Percentiles rank a stretch among this genome's conserved stretches.
Evolutionary conservation across 2,888 invertebrate species (phyloP).

Genomic region (Bimastos eiseni): DNA sequence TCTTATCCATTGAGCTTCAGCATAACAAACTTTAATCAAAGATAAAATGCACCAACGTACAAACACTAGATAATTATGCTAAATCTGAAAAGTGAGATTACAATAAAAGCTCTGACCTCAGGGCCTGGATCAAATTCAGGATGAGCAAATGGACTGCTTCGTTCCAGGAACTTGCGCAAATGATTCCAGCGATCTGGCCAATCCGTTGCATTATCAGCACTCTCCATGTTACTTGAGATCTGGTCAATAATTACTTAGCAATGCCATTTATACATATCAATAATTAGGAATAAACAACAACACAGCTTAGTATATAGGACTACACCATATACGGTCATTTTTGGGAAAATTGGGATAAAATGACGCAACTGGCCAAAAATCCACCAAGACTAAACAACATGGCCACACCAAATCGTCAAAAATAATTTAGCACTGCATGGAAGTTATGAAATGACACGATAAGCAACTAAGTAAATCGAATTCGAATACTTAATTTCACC

Average conservation of each 20-base stretch:
- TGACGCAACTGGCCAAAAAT: no score
- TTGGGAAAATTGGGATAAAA: neutral
- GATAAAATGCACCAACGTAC: no score
- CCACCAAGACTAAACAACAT: no score
- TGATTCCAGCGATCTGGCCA: slow-evolving; percentile 73
- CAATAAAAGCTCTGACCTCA: slow-evolving; percentile 64
- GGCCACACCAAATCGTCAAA: no score
- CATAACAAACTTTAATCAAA: no score
- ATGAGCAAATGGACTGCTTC: slow-evolving; percentile 89
- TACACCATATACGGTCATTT: neutral
- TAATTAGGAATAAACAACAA: neutral
- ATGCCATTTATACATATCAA: neutral
- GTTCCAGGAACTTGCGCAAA: slow-evolving; percentile 81
- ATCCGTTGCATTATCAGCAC: slow-evolving; percentile 23
- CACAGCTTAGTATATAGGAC: no score
- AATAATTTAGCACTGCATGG: no score
- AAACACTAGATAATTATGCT: neutral
- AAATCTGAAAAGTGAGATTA: neutral
- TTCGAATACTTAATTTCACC: neutral
- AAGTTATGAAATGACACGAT: no score
- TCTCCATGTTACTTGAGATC: neutral
- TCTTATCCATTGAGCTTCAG: no score
- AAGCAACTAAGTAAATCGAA: neutral
- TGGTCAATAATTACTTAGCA: neutral
- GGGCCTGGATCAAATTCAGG: slow-evolving; percentile 86